Base-by-base conservation (phyloP, 2,797 vertebrate species). In the Semotilus atromaculatus region DNA sequence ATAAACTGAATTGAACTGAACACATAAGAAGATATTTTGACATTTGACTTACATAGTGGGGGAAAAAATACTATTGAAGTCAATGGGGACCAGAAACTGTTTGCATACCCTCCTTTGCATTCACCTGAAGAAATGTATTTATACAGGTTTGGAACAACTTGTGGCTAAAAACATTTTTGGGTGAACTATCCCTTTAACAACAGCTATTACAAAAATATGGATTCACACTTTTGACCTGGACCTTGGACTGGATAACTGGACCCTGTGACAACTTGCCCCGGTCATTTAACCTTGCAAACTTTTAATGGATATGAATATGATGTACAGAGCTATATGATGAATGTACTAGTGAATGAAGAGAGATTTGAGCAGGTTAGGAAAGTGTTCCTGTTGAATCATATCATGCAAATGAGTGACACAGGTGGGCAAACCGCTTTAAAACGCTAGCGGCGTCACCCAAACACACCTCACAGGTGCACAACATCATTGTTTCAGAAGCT, bases 401-500 rank as follows among this genome's bases (percentile, higher is more conserved):
- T 38, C 55, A 84, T 84, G 53, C 66, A 60, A 70, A 87, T 76
- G 75, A 73, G 58, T 80, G 76, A 85, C 76, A 72, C 67, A 80
- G 83, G 83, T 85, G 83, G 76, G 83, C 83, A 14, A 43, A 53
- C 26, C 29, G 40, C 73, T 72, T 80, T 73, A 72, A 72, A 71
- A 36, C 16, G 3, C 26, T 89, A 85, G 64, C 21, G 16, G 31
- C 73, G 31, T 83, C 77, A 80, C 80, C 79, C 79, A 86, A 81
- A 86, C 80, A 82, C 80, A 86, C 85, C 85, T 82, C 85, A 64
- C 82, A 86, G 82, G 76, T 79, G 83, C 78, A 51, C 82, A 83
- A 88, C 94, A 94, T 92, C 92, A 93, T 94, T 95, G 94, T 95
- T 94, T 94, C 91, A 85, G 91, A 93, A 92, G 90, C 89, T 91